These are phyloP conservation scores for Anhinga rufa DNA, from an alignment of 2,113 vertebrate genomes.

Conservation along the genomic window DNA sequence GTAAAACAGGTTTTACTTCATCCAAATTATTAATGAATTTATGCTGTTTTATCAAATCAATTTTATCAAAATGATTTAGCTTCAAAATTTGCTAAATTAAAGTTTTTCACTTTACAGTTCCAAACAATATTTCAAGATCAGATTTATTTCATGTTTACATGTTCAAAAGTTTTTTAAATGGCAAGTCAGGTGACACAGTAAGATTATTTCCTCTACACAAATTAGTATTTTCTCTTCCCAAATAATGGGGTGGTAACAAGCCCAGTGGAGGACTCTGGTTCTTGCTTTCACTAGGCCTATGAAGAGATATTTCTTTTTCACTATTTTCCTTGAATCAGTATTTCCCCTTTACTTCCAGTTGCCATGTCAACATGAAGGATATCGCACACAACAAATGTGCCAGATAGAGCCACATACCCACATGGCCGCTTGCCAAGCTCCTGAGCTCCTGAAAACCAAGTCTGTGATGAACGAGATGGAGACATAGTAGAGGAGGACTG, in stretches of 20 bases:
- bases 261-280: not conserved
- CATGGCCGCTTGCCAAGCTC: fast-evolving
- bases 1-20: not conserved
- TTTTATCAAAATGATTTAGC: not conserved
- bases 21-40: not conserved
- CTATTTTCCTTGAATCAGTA: not conserved
- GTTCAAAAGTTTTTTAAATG: not conserved
- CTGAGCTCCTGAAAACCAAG: not conserved
- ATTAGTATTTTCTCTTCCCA: not conserved
- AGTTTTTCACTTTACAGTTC: not conserved
- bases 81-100: not conserved
- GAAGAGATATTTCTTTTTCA: not conserved
- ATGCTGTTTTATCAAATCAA: not conserved
- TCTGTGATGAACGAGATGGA: fast-evolving
- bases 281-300: not conserved
- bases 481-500: not conserved
- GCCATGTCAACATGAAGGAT: not conserved
- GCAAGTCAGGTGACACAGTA: not conserved
- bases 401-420: not conserved
- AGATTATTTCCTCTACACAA: not conserved
- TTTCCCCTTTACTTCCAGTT: not conserved
- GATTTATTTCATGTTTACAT: not conserved
- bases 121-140: not conserved
- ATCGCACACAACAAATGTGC: not conserved
- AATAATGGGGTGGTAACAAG: not conserved